A percentile compares a stretch with the other conserved stretches of the same genome.
Conservation (phyloP, 2,797 vertebrate species). For the Chromis chromis region DNA sequence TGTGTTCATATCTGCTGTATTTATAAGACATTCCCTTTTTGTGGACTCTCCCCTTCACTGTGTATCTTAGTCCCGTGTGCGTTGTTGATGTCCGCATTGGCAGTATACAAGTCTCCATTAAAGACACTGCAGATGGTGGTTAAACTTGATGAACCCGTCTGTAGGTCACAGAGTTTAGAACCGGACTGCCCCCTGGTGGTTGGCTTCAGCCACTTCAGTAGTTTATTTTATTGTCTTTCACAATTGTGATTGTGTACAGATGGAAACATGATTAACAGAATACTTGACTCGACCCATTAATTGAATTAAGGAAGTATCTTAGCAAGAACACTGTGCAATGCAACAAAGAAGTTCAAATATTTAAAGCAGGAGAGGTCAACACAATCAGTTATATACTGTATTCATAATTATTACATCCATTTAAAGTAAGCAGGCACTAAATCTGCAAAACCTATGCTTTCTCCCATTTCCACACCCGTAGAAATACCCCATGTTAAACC, state of each 20-base stretch:
- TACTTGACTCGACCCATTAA: too few relatives aligned
- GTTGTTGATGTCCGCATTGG: background rate
- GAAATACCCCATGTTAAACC: background rate
- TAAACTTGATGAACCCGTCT: constrained; percentile 7
- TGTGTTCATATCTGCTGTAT: background rate
- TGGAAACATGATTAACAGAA: too few relatives aligned
- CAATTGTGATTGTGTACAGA: too few relatives aligned
- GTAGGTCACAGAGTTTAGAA: background rate
- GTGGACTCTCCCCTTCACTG: background rate
- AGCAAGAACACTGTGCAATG: background rate
- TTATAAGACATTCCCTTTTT: background rate
- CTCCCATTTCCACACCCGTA: background rate
- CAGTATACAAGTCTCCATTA: background rate
- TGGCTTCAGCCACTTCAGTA: too few relatives aligned
- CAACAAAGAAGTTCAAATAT: background rate
- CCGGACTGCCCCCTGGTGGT: constrained; percentile 40
- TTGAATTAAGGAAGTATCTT: background rate
- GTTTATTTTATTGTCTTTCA: too few relatives aligned
- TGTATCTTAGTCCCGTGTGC: background rate
- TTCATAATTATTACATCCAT: background rate
- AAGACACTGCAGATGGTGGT: constrained; percentile 1
- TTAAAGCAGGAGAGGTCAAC: background rate
- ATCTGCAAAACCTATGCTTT: background rate
- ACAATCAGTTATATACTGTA: background rate
- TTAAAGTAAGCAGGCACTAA: background rate